Base-by-base conservation (phyloP, 2,888 invertebrate genomes). In the Drosophila pegasa region DNA sequence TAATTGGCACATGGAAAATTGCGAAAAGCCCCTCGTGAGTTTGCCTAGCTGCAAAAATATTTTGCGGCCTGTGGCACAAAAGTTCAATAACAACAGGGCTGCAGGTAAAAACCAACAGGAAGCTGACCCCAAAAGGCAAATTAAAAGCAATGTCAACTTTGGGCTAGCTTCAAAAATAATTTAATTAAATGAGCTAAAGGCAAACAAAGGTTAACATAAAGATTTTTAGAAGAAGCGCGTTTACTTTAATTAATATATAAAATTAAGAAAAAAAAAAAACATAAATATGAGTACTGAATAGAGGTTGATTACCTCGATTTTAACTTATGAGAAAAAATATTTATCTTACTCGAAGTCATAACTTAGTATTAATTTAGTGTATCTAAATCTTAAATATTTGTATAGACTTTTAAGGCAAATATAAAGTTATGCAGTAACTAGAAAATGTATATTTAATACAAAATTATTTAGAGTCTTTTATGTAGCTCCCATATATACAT, bases 1-100 rank as follows among this genome's bases (percentile, higher is more conserved):
- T 72, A 77, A 73, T 68, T 73, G 75, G 66, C 78, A 78, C 70
- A 69, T 66, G 73, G 65, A 70, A 82, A 87, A 81, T 73, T 78
- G 69, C 56, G 41, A 57, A 61, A 48, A 51, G 10, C 16, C 27
- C 47, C 58, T 43, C 59, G 33, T 8, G 47, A 66, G 51, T 59
- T 65, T 54, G 56, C 45, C 52, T 37, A 48, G 43, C 31, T 31
- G 52, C 27, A 50, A 47, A 58, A 71, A 62, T 52, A 60, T 60
- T 50, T 52, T 75, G 70, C 29, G 58, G 38, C 33, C 25, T 18
- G 9, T 1, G 50, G 33, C 31, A 43, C 37, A 31, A 54, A 57
- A 70, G 59, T 65, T 58, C 58, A 78, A 63, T 65, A 66, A 51
- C 6, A 20, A 27, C 40, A 20, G n/a, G 16, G 2, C 35, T 50